Conservation (phyloP, 1,140 invertebrate genomes). For the Aphelenchoides fujianensis region DNA sequence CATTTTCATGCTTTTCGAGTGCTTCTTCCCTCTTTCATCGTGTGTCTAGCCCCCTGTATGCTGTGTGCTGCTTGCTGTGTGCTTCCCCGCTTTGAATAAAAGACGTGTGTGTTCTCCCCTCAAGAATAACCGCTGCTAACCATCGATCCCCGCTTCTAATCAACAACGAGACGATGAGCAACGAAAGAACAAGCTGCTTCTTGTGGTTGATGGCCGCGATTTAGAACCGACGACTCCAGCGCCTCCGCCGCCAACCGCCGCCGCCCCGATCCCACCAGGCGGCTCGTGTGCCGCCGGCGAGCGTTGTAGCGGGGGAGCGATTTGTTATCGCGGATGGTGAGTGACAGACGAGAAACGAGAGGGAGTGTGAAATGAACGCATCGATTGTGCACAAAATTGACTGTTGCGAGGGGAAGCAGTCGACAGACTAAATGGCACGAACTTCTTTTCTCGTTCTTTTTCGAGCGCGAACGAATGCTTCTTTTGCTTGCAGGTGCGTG, state of each 20-base stretch:
- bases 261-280: constrained; percentile 41
- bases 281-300: constrained; percentile 47
- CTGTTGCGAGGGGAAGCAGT: constrained; percentile 34
- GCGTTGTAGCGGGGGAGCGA: constrained; percentile 46
- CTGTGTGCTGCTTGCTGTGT: constrained; percentile 16
- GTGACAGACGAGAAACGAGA: constrained; percentile 15
- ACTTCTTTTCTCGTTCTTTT: too few species aligned
- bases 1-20: background rate
- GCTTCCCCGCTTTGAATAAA: background rate
- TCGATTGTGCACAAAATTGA: background rate
- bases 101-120: background rate
- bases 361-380: background rate
- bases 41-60: constrained; percentile 22
- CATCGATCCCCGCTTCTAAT: background rate
- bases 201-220: too few species aligned
- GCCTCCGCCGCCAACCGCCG: background rate
- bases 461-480: too few species aligned
- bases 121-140: background rate
- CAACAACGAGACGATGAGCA: background rate
- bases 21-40: background rate
- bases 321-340: constrained; percentile 37
- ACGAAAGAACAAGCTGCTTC: too few species aligned
- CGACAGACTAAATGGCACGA: too few species aligned
- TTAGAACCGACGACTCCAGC: background rate
- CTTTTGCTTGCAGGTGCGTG: too few species aligned